Conservation (phyloP, 2,113 vertebrate genomes). For the Rhinoptilus africanus region DNA sequence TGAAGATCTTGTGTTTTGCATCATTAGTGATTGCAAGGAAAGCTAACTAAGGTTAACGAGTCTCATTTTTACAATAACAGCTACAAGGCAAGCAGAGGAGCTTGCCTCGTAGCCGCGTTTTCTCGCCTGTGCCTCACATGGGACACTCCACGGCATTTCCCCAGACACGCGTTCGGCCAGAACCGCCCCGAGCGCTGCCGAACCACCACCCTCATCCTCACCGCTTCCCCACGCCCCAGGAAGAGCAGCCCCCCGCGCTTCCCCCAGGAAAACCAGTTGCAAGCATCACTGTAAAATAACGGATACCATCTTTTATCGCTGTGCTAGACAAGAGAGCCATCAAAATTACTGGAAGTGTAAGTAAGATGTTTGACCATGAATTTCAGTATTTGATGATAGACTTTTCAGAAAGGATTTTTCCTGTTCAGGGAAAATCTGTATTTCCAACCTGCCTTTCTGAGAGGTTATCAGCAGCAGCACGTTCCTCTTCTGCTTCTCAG, state of each 20-base stretch:
- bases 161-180: not conserved
- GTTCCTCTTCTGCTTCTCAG: not conserved
- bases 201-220: not conserved
- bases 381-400: not conserved
- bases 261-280: not conserved
- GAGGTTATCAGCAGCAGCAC: not conserved
- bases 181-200: not conserved
- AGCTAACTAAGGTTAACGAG: not conserved
- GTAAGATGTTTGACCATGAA: not conserved
- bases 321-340: not conserved
- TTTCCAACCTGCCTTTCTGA: not conserved
- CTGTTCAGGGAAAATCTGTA: not conserved
- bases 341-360: not conserved
- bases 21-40: not conserved
- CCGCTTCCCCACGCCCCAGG: not conserved
- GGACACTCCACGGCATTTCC: conserved; percentile 30
- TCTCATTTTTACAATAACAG: not conserved
- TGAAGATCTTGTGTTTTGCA: not conserved
- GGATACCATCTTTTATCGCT: conserved; percentile 13
- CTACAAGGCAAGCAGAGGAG: not conserved
- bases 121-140: conserved; percentile 32
- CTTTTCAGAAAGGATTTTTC: not conserved
- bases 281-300: not conserved
- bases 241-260: not conserved
- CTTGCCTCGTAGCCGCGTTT: not conserved